These are phyloP conservation scores for Chironomus striatipennis DNA, from an alignment of 1,140 invertebrate genomes.

Conservation along the genomic window DNA sequence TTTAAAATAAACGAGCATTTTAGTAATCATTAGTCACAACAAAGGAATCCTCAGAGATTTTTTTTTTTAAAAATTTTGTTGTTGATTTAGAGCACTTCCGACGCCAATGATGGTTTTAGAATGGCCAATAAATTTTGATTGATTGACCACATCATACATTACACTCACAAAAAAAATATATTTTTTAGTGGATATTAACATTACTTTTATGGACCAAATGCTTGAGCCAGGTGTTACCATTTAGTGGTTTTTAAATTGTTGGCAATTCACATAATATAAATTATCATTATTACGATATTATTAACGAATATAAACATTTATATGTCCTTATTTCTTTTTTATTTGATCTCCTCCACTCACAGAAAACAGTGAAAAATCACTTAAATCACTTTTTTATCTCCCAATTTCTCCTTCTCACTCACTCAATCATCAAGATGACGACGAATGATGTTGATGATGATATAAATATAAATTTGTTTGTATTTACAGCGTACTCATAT, in stretches of 20 bases:
- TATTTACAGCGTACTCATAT: neutral
- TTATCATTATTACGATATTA: slow-evolving; percentile 19
- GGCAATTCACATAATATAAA: slow-evolving; percentile 3
- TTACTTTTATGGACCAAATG: slow-evolving; percentile 4
- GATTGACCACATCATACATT: neutral
- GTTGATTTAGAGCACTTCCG: no score
- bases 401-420: no score
- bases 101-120: neutral
- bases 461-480: no score
- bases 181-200: neutral
- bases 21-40: no score
- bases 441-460: no score
- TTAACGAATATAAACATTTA: slow-evolving; percentile 7
- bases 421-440: no score
- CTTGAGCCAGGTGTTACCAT: slow-evolving; percentile 8
- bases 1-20: no score
- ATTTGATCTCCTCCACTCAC: neutral
- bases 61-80: no score
- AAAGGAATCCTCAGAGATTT: no score
- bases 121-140: neutral
- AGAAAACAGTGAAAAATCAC: no score
- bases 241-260: slow-evolving; percentile 21
- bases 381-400: no score
- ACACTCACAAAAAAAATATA: neutral
- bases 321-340: neutral